Evolutionary conservation across 2,797 vertebrate species (phyloP).

Genomic region (Cossypha polioptera): DNA sequence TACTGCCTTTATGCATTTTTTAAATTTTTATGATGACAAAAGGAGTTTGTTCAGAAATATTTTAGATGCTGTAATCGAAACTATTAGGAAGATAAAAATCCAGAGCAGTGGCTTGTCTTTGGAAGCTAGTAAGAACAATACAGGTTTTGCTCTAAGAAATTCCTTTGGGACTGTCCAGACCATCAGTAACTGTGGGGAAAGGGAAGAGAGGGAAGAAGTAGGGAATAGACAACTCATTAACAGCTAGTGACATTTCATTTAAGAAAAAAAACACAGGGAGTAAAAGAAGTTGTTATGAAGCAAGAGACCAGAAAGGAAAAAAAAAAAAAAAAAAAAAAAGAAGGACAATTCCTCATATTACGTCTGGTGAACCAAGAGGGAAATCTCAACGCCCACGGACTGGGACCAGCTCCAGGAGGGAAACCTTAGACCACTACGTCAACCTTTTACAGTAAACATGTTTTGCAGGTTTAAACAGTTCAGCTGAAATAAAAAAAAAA

Average conservation of each 20-base stretch:
- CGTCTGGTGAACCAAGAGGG: constrained; percentile 84
- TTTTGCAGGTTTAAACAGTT: constrained; percentile 83
- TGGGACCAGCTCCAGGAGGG: constrained; percentile 86
- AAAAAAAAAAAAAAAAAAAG: constrained; percentile 1
- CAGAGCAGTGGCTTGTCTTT: neutral
- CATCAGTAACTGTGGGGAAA: neutral
- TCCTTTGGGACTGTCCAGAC: constrained; percentile 66
- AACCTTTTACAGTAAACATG: constrained; percentile 89
- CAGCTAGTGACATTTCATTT: constrained; percentile 67
- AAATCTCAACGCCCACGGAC: constrained; percentile 83
- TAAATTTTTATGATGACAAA: constrained; percentile 51
- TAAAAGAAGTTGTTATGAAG: constrained; percentile 71
- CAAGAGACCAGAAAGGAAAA: neutral
- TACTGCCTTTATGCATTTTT: neutral
- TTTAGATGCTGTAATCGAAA: constrained; percentile 51
- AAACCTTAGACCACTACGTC: constrained; percentile 90
- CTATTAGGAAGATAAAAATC: constrained; percentile 46
- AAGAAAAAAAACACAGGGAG: constrained; percentile 67
- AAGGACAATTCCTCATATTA: constrained; percentile 85
- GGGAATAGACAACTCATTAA: constrained; percentile 68
- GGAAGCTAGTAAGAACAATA: constrained; percentile 52
- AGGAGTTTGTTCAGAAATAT: constrained; percentile 25
- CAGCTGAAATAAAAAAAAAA: neutral
- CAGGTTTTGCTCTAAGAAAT: constrained; percentile 40
- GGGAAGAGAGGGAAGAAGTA: constrained; percentile 6